These are phyloP conservation scores for Atta cephalotes DNA, from an alignment of 1,140 invertebrate species.

Conservation along the genomic window DNA sequence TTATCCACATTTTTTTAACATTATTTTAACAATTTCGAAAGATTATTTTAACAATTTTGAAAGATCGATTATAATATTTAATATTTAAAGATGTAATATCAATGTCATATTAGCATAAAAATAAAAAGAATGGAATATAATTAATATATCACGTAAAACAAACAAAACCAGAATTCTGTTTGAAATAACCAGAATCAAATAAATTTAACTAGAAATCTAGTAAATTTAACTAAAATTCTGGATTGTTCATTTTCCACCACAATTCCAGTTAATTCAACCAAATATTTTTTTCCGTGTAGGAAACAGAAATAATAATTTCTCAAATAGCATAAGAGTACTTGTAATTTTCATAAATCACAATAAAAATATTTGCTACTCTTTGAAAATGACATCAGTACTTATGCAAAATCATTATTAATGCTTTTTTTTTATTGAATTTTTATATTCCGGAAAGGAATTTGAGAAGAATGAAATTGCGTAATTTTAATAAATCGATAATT, in stretches of 20 bases:
- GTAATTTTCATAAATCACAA: neutral
- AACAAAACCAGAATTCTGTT: neutral
- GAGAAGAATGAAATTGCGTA: conserved; percentile 11
- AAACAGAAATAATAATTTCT: neutral
- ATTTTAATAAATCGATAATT: conserved; percentile 43
- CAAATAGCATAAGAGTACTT: neutral
- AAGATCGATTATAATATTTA: neutral
- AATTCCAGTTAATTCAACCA: too few species aligned
- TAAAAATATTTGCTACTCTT: neutral
- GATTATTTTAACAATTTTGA: neutral
- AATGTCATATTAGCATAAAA: neutral
- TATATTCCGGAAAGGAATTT: neutral
- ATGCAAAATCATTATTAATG: conserved; percentile 9
- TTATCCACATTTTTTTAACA: neutral
- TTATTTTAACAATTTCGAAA: neutral
- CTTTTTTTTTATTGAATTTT: neutral
- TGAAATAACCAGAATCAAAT: too few species aligned
- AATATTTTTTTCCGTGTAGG: too few species aligned
- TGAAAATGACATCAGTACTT: neutral
- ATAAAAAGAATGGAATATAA: neutral
- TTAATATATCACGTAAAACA: neutral
- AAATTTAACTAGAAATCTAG: too few species aligned
- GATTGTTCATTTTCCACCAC: too few species aligned
- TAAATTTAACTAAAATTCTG: too few species aligned
- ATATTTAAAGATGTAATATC: neutral